Conservation (phyloP, 1,140 invertebrate genomes). For the Drosophila takahashii region DNA sequence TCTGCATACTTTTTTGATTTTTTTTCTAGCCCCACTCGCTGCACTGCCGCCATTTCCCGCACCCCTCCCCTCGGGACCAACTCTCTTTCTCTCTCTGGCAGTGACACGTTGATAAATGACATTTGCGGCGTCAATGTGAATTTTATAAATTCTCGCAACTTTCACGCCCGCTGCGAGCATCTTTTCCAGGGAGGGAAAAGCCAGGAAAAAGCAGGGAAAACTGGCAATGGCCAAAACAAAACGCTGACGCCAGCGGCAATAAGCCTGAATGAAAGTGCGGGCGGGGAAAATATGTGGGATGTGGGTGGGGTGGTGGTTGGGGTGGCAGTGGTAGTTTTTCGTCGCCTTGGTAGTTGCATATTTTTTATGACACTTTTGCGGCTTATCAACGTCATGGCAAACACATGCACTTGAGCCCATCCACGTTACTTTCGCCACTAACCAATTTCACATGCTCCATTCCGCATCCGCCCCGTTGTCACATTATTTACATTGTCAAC, state of each 20-base stretch:
- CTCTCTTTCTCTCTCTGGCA: slow-evolving; percentile 26
- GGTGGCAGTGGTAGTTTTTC: slow-evolving; percentile 27
- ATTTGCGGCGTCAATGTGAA: slow-evolving; percentile 81
- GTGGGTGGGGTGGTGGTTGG: background rate
- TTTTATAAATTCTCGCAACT: slow-evolving; percentile 82
- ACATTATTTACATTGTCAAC: slow-evolving; percentile 80
- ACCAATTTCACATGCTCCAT: slow-evolving; percentile 20
- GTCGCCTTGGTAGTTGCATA: slow-evolving; percentile 69
- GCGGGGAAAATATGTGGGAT: background rate
- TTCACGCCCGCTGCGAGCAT: slow-evolving; percentile 66
- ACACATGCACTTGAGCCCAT: slow-evolving; percentile 74
- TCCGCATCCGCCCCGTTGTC: slow-evolving; percentile 7
- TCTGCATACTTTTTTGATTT: background rate
- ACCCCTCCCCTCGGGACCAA: background rate
- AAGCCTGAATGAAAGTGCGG: slow-evolving; percentile 8
- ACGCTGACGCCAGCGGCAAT: slow-evolving; percentile 56
- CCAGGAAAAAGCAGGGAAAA: slow-evolving; percentile 7
- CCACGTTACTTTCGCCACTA: slow-evolving; percentile 33
- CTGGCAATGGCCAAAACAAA: slow-evolving; percentile 67
- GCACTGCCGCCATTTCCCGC: background rate
- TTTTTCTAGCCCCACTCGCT: slow-evolving; percentile 6
- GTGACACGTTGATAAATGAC: slow-evolving; percentile 82
- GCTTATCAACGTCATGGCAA: slow-evolving; percentile 78
- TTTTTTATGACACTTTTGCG: slow-evolving; percentile 82
- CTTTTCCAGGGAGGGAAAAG: slow-evolving; percentile 22